Percentiles rank a stretch among this genome's conserved stretches.
phyloP scores from a whole-genome alignment of 2,888 invertebrate species.

The Hirudinaria manillensis region DNA sequence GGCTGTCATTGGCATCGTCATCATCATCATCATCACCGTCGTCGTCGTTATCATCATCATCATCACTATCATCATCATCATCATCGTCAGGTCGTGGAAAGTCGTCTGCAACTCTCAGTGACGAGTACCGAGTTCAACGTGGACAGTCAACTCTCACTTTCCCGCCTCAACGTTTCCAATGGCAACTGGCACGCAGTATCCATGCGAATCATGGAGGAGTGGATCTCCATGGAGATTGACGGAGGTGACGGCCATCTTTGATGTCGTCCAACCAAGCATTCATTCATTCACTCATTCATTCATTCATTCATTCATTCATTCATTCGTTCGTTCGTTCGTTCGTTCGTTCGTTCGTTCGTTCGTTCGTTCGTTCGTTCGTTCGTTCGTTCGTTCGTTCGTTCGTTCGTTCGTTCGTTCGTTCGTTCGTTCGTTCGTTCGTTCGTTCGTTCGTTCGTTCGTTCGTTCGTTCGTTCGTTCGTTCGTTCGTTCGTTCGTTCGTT shows the following conservation, averaged over 20 bases:
- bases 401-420: slow-evolving; percentile 15
- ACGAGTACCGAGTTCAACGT: too few relatives aligned
- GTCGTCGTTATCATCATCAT: neutral
- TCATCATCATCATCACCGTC: neutral
- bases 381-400: slow-evolving; percentile 20
- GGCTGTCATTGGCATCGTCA: neutral
- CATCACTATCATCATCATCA: slow-evolving; percentile 4
- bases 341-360: slow-evolving; percentile 13
- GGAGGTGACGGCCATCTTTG: slow-evolving; percentile 67
- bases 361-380: slow-evolving; percentile 20
- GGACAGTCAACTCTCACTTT: slow-evolving; percentile 59
- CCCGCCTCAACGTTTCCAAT: slow-evolving; percentile 59
- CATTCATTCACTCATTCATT: slow-evolving; percentile 24
- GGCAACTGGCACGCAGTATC: slow-evolving; percentile 94
- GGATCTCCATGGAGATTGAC: slow-evolving; percentile 85
- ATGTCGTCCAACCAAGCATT: slow-evolving; percentile 9
- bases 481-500: slow-evolving; percentile 15
- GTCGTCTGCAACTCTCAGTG: too few relatives aligned
- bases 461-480: slow-evolving; percentile 15
- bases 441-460: slow-evolving; percentile 15
- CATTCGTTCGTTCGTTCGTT: slow-evolving; percentile 14
- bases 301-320: slow-evolving; percentile 15
- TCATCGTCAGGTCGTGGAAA: neutral
- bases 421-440: slow-evolving; percentile 15
- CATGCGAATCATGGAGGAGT: slow-evolving; percentile 82